phyloP scores from a whole-genome alignment of 1,140 invertebrate genomes.

The Drosophila jambulina region DNA sequence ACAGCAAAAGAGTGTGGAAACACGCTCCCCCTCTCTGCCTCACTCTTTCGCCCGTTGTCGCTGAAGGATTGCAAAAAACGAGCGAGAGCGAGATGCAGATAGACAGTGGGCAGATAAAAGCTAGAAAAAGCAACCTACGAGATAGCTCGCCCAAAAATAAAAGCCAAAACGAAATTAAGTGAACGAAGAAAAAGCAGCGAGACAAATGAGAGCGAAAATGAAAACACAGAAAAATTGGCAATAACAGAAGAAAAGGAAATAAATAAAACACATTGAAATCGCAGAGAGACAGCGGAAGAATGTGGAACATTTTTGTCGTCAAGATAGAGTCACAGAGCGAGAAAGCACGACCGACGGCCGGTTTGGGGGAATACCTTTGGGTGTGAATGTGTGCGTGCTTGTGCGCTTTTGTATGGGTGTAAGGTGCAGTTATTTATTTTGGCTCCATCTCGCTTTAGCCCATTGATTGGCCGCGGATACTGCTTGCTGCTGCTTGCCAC shows the following conservation, averaged over 20 bases:
- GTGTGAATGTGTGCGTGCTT: constrained; percentile 32
- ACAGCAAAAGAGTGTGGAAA: constrained; percentile 42
- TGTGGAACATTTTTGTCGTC: constrained; percentile 72
- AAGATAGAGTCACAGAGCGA: constrained; percentile 27
- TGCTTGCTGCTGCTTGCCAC: constrained; percentile 42
- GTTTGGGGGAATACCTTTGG: constrained; percentile 82
- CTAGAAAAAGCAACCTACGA: constrained; percentile 57
- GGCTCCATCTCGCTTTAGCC: constrained; percentile 58
- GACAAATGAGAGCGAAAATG: constrained; percentile 79
- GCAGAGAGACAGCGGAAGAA: constrained; percentile 58
- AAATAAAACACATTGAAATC: constrained; percentile 8
- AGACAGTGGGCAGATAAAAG: constrained; percentile 57
- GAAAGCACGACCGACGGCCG: constrained; percentile 23
- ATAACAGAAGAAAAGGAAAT: constrained; percentile 33
- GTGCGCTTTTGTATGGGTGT: constrained; percentile 29
- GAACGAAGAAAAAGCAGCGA: constrained; percentile 43
- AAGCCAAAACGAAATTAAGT: constrained; percentile 36
- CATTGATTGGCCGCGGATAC: constrained; percentile 61
- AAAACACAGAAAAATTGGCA: constrained; percentile 70
- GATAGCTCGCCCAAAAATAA: constrained; percentile 59
- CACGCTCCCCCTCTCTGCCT: constrained; percentile 7
- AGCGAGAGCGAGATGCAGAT: constrained; percentile 26
- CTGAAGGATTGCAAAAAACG: constrained; percentile 44
- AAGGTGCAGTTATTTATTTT: constrained; percentile 78
- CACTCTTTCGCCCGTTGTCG: constrained; percentile 1